Evolutionary conservation across 2,113 vertebrate genomes (phyloP), one percentile per base, ranked within the genome.

Genomic region (Corythornis cristatus): DNA sequence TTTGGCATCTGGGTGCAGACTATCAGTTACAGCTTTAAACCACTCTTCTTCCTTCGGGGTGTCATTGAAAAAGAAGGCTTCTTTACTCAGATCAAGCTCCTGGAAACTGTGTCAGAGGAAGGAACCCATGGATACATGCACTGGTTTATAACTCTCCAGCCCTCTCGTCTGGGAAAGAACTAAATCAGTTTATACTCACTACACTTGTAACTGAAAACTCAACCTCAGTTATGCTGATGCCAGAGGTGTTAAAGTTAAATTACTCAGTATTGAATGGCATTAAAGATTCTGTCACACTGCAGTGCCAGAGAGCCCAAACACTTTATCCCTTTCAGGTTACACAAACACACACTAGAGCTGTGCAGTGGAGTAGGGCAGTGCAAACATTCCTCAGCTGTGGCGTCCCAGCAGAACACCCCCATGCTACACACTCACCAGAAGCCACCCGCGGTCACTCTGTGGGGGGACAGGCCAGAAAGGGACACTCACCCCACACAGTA

Each of bases 51-150:
- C 99, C 93, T 98, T 99, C 12, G 99, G 99, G 5, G 99, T 99
- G 94, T 99, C 99, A 70, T 98, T 98, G 97, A 99, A 99, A 96
- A 99, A 98, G 96, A 99, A 99, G 68, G 99, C 99, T 97, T 99
- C 99, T 95, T 99, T 99, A 95, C 99, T 99, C 90, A 99, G 98
- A 96, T 99, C 99, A 43, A 99, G 98, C 92, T 99, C 99, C 98
- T 99, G 99, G 95, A 99, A 99, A 71, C 99, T 99, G 68, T 37
- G 76, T 70, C 31, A 83, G 86, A 95, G 86, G 96, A 93, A 96
- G 92, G 73, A 95, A 96, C 68, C 25, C 60, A 21, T 89, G 82
- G 88, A 87, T 82, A 71, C 80, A 91, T 31, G 67, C 75, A 77
- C 37, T 89, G n/a, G 15, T 86, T 89, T 73, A 37, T 57, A 70